phyloP scores from a whole-genome alignment of 92 coral and sea anemone genomes.

The Umimayanthus kanabou region DNA sequence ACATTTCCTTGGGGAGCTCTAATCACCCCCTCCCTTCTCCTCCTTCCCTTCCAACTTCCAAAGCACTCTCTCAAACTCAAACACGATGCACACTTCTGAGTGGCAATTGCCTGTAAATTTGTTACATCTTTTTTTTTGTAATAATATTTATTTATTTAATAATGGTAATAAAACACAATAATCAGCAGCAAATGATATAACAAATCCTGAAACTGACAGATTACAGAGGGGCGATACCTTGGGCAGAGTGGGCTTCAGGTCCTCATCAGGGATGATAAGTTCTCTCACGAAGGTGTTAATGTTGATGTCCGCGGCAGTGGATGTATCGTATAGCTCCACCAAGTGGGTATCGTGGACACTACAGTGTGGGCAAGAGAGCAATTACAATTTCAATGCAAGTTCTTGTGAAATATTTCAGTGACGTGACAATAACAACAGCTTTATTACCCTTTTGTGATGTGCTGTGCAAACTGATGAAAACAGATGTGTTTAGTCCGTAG shows the following conservation, averaged over 20 bases:
- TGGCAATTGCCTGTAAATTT: no score
- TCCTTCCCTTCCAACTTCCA: neutral
- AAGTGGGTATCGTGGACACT: slow-evolving; percentile 59
- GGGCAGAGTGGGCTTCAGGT: slow-evolving; percentile 81
- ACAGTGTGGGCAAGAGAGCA: neutral
- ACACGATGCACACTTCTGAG: no score
- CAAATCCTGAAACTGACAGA: neutral
- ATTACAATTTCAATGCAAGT: neutral
- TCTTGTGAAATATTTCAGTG: no score
- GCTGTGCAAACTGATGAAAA: neutral
- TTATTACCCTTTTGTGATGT: no score
- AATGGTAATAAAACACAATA: no score
- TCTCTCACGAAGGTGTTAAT: slow-evolving; percentile 72
- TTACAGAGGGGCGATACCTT: slow-evolving; percentile 59
- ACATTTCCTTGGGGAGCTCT: neutral
- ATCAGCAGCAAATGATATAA: no score
- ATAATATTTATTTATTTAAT: no score
- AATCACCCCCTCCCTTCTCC: neutral
- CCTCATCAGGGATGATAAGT: slow-evolving; percentile 92
- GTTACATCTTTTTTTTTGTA: no score
- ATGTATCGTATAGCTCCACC: slow-evolving; percentile 85
- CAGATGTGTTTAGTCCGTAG: neutral
- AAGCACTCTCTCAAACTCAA: no score
- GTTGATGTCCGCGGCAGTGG: slow-evolving; percentile 72
- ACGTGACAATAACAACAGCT: no score